Evolutionary conservation across 2,888 invertebrate genomes (phyloP).

Genomic region (Drosophila anceps): DNA sequence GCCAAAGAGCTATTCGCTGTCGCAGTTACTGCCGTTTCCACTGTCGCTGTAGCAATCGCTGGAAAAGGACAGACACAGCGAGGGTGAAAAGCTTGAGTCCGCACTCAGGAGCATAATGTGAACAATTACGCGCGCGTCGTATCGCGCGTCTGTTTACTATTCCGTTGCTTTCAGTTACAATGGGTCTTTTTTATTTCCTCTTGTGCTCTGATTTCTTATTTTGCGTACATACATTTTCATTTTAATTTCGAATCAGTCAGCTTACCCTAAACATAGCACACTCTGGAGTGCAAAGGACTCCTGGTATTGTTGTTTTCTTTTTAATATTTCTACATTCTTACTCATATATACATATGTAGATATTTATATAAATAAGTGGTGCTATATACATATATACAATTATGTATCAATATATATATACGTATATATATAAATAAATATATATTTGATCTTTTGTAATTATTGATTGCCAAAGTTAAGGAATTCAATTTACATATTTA

Average conservation of each 20-base stretch:
- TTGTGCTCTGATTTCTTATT: constrained; percentile 43
- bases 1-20: constrained; percentile 14
- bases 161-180: constrained; percentile 27
- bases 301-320: constrained; percentile 14
- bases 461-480: constrained; percentile 6
- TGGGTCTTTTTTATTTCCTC: constrained; percentile 41
- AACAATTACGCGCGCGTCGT: constrained; percentile 65
- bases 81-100: constrained; percentile 35
- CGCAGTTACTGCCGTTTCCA: neutral
- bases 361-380: too few species aligned
- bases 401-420: constrained; percentile 8
- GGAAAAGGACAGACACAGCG: constrained; percentile 56
- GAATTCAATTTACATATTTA: neutral
- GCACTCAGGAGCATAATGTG: constrained; percentile 58
- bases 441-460: constrained; percentile 1
- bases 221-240: constrained; percentile 44
- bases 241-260: constrained; percentile 27
- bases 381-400: constrained; percentile 1
- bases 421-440: constrained; percentile 8
- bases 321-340: constrained; percentile 18
- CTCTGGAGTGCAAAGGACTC: too few species aligned
- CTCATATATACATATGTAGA: constrained; percentile 7
- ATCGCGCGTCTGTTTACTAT: constrained; percentile 37
- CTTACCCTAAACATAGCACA: constrained; percentile 6
- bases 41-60: neutral